Conservation (phyloP, 1,140 invertebrate genomes). For the Metopolophium dirhodum region DNA sequence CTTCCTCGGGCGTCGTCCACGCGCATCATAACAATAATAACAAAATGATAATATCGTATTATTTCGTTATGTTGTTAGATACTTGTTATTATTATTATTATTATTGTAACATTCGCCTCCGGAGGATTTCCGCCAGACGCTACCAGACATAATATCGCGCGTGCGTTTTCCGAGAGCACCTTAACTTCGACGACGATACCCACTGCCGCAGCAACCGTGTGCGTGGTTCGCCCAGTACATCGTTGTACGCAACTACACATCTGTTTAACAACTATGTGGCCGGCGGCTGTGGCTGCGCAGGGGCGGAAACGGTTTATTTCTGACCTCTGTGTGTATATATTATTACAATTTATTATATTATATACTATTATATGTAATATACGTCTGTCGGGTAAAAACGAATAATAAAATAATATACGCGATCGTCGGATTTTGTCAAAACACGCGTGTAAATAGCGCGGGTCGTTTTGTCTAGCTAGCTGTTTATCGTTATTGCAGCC, state of each 20-base stretch:
- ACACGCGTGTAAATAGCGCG: neutral
- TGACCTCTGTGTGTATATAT: neutral
- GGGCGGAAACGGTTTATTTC: conserved; percentile 49
- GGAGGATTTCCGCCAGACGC: neutral
- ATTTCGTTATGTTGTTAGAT: neutral
- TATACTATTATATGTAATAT: neutral
- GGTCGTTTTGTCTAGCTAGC: conserved; percentile 27
- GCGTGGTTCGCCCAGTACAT: neutral
- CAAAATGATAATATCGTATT: conserved; percentile 18
- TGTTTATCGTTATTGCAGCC: conserved; percentile 41
- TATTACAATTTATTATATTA: neutral
- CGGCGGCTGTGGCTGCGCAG: neutral
- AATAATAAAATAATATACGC: neutral
- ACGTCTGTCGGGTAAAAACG: neutral
- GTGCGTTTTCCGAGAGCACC: neutral
- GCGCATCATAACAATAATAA: conserved; percentile 2
- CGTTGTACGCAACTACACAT: neutral
- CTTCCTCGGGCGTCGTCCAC: neutral
- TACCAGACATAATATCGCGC: neutral
- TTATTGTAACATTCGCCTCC: conserved; percentile 3
- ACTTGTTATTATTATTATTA: neutral
- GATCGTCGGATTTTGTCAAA: neutral
- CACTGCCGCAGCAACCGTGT: neutral
- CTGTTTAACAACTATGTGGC: neutral
- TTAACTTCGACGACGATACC: neutral